Conservation (phyloP, 2,113 vertebrate genomes). For the Oryzias melastigma region DNA sequence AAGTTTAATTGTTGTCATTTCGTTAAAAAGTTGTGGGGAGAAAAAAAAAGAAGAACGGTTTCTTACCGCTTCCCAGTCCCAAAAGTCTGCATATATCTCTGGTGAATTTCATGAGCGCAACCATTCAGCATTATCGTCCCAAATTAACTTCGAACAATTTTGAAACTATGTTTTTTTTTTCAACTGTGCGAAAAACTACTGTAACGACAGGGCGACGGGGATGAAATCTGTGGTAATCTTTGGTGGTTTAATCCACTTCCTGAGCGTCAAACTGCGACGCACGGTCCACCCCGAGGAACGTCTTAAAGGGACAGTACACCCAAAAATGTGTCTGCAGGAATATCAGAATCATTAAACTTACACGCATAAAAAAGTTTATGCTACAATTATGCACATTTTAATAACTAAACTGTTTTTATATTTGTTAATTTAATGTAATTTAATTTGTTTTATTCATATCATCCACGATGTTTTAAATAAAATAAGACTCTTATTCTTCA, state of each 20-base stretch:
- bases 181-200: constrained; percentile 6
- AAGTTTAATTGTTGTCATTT: constrained; percentile 29
- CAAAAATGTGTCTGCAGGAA: neutral
- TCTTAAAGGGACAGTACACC: constrained; percentile 73
- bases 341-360: too few species aligned
- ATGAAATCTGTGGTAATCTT: constrained; percentile 61
- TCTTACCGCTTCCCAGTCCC: constrained; percentile 78
- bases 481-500: too few species aligned
- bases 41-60: constrained; percentile 11
- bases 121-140: constrained; percentile 77
- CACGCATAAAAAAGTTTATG: too few species aligned
- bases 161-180: neutral
- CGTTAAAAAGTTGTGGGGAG: constrained; percentile 51
- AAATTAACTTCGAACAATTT: constrained; percentile 11
- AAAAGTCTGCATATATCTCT: constrained; percentile 75
- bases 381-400: too few species aligned
- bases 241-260: constrained; percentile 72
- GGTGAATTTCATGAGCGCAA: constrained; percentile 79
- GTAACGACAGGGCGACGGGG: constrained; percentile 19
- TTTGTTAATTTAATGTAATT: too few species aligned
- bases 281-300: constrained; percentile 45
- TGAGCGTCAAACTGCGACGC: constrained; percentile 59
- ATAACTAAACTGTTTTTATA: too few species aligned
- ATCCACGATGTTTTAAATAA: too few species aligned
- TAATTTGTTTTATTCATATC: too few species aligned